phyloP scores from a whole-genome alignment of 2,113 vertebrate species.

The Gavialis gangeticus region DNA sequence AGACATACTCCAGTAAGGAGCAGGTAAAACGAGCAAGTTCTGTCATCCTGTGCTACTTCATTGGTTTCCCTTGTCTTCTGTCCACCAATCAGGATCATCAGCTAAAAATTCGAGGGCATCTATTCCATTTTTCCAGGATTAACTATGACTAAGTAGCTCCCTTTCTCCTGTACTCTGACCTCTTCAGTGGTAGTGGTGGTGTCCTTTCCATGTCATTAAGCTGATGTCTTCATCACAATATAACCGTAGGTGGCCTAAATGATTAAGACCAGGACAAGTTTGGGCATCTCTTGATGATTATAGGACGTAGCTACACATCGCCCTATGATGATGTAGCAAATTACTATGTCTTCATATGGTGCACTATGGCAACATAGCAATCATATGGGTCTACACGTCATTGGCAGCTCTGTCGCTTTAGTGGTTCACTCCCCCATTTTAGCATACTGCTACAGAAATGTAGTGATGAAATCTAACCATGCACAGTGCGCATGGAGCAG shows the following conservation, averaged over 20 bases:
- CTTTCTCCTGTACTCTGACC: neutral
- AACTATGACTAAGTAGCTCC: neutral
- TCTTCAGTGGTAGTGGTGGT: neutral
- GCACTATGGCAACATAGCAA: no score
- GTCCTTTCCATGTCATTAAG: neutral
- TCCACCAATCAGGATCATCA: neutral
- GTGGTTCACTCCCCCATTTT: no score
- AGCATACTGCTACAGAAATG: no score
- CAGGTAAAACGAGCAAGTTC: slow-evolving; percentile 20
- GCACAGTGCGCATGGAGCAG: no score
- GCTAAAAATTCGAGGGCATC: neutral
- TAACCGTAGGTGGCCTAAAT: neutral
- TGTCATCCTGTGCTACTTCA: neutral
- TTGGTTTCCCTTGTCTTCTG: neutral
- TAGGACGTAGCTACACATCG: no score
- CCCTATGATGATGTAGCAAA: no score
- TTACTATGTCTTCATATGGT: neutral
- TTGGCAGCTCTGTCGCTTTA: no score
- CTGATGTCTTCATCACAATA: neutral
- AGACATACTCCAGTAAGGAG: neutral
- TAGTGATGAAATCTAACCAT: no score
- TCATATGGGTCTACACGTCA: no score
- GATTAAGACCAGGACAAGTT: neutral
- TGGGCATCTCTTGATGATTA: neutral
- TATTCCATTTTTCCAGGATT: neutral